Conservation (phyloP, 2,888 invertebrate species). For the Stictocephala bisonia region DNA sequence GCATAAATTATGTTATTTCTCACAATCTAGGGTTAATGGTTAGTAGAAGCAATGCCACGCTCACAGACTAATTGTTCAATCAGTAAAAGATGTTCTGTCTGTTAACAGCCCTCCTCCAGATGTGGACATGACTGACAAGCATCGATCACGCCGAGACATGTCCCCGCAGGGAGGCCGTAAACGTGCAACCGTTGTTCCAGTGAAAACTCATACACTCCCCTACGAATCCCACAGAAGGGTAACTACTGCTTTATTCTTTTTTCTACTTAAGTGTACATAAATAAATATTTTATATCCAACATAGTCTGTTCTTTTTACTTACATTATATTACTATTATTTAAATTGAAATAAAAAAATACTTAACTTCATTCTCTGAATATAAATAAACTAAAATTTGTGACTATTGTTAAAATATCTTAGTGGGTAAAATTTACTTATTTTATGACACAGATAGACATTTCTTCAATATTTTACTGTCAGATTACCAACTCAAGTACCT, state of each 20-base stretch:
- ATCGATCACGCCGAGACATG: conserved; percentile 86
- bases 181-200: conserved; percentile 72
- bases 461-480: too few species aligned
- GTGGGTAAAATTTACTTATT: too few species aligned
- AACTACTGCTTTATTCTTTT: neutral
- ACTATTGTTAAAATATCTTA: too few species aligned
- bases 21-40: too few species aligned
- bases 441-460: too few species aligned
- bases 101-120: conserved; percentile 66
- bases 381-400: too few species aligned
- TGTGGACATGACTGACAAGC: conserved; percentile 70
- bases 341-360: neutral
- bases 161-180: conserved; percentile 82
- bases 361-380: neutral
- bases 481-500: too few species aligned
- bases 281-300: neutral
- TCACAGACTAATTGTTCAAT: too few species aligned
- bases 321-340: neutral
- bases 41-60: neutral
- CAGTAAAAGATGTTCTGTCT: too few species aligned
- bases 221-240: conserved; percentile 42
- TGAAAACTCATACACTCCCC: conserved; percentile 38
- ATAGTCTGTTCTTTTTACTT: neutral
- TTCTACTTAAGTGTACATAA: neutral
- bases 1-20: neutral